Conservation (phyloP, 2,888 invertebrate species). For the Diarsia rubi region DNA sequence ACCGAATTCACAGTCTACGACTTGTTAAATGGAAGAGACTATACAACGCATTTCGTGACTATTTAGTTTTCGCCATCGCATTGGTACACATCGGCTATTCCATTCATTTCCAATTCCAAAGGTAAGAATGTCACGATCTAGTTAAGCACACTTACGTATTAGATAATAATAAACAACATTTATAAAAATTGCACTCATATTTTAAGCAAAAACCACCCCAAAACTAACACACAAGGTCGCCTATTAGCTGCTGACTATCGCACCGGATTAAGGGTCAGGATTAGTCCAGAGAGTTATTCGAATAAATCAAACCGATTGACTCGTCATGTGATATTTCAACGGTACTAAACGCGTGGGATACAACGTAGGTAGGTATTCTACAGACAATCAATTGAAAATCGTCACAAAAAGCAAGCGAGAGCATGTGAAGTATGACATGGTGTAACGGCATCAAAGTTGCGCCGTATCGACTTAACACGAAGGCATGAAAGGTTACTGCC, state of each 20-base stretch:
- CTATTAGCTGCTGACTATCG: constrained; percentile 17
- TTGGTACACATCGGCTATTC: background rate
- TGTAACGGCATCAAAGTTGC: constrained; percentile 60
- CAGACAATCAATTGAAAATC: constrained; percentile 75
- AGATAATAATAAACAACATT: background rate
- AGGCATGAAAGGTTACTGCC: constrained; percentile 58
- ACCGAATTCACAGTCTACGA: constrained; percentile 61
- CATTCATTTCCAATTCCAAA: background rate
- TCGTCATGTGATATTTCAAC: constrained; percentile 60
- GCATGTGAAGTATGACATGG: constrained; percentile 76
- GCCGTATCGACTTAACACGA: constrained; percentile 51
- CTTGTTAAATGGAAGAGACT: constrained; percentile 57
- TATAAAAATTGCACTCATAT: constrained; percentile 14
- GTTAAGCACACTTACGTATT: background rate
- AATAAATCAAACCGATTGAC: constrained; percentile 57
- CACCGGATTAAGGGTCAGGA: background rate
- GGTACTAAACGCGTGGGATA: constrained; percentile 64
- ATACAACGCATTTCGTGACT: constrained; percentile 41
- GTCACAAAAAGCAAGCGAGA: constrained; percentile 70
- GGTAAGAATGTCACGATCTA: constrained; percentile 3
- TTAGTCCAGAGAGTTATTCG: constrained; percentile 29
- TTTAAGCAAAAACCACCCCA: background rate
- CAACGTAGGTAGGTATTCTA: constrained; percentile 38
- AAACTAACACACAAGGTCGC: background rate
- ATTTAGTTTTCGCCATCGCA: constrained; percentile 41